A percentile compares a stretch with the other conserved stretches of the same genome.
Conservation (phyloP, 2,113 vertebrate genomes). For the Dipodomys merriami region DNA sequence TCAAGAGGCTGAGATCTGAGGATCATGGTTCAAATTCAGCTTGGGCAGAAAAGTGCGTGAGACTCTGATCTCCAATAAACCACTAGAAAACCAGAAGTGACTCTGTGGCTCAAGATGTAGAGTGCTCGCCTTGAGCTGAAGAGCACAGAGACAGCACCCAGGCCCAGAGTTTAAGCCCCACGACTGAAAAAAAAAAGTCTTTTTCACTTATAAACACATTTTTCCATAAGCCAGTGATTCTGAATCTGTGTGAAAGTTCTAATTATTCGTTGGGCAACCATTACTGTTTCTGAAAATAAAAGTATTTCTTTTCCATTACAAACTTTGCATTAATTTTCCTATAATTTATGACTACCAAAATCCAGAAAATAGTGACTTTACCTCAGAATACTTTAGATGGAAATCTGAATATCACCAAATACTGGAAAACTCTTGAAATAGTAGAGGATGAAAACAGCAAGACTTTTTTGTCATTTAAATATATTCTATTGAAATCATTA, state of each 20-base stretch:
- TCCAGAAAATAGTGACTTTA: background rate
- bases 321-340: background rate
- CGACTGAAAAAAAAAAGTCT: no score
- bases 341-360: background rate
- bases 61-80: no score
- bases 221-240: background rate
- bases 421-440: background rate
- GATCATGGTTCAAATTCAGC: no score
- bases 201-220: background rate
- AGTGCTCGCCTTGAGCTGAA: no score
- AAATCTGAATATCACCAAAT: background rate
- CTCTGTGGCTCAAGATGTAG: no score
- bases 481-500: background rate
- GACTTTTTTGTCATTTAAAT: background rate
- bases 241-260: background rate
- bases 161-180: no score
- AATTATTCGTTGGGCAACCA: background rate
- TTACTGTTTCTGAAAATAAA: background rate
- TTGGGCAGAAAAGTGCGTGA: no score
- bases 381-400: background rate
- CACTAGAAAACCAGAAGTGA: no score
- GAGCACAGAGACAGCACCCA: no score
- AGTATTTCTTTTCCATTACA: background rate
- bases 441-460: background rate
- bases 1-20: no score